phyloP scores from a whole-genome alignment of 2,888 invertebrate species.

The Arge pagana region DNA sequence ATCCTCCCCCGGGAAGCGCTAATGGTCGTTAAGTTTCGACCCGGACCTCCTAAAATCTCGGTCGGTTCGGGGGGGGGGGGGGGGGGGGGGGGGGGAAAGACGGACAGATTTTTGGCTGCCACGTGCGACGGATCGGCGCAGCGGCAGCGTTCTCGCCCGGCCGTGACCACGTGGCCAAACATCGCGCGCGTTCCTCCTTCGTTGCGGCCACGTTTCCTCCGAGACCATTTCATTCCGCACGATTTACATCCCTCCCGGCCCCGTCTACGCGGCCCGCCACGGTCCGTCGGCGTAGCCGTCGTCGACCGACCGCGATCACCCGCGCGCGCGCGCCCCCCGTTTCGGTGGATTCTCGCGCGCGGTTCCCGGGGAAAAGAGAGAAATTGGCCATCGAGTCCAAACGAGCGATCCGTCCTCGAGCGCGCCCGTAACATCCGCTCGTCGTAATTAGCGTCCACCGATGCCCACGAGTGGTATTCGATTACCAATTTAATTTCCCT shows the following conservation, averaged over 20 bases:
- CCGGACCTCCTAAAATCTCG: no score
- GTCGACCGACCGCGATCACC: no score
- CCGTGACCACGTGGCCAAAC: slow-evolving; percentile 31
- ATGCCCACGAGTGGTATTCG: neutral
- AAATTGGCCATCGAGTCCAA: no score
- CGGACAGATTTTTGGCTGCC: slow-evolving; percentile 31
- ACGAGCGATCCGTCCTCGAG: no score
- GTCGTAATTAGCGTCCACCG: neutral
- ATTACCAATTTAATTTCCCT: slow-evolving; percentile 5
- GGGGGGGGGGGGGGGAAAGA: slow-evolving; percentile 31
- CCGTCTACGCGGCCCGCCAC: no score
- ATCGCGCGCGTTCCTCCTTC: slow-evolving; percentile 2
- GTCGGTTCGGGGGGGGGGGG: no score
- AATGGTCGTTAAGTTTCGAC: slow-evolving; percentile 44
- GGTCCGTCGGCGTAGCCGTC: no score
- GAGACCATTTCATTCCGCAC: neutral
- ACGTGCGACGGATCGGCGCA: slow-evolving; percentile 36
- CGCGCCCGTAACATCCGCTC: neutral
- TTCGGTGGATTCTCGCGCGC: no score
- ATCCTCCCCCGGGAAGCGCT: slow-evolving; percentile 40
- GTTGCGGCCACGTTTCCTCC: neutral
- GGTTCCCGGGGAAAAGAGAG: no score
- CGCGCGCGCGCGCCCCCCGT: no score
- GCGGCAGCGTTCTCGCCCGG: slow-evolving; percentile 5
- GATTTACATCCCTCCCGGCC: neutral